Conservation (phyloP, 2,888 invertebrate genomes). For the Litoditis marina region DNA sequence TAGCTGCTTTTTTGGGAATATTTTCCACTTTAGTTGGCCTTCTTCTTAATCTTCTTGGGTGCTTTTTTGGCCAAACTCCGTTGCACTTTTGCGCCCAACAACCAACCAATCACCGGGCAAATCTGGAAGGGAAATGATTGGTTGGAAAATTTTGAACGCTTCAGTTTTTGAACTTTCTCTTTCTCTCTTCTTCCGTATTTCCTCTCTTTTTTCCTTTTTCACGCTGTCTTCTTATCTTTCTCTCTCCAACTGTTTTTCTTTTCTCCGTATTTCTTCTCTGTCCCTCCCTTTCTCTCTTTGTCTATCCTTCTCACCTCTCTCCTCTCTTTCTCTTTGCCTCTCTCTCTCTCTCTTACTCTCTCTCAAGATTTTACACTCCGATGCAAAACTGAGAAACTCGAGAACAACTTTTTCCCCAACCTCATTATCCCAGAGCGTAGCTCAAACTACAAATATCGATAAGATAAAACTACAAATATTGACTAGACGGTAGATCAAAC, state of each 20-base stretch:
- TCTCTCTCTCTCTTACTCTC: too few relatives aligned
- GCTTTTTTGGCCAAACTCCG: not conserved
- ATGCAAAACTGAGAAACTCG: not conserved
- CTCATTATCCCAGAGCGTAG: too few relatives aligned
- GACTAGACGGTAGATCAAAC: too few relatives aligned
- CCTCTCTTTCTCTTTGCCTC: too few relatives aligned
- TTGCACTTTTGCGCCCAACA: constrained; percentile 1
- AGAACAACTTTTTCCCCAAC: too few relatives aligned
- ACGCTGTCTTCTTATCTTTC: not conserved
- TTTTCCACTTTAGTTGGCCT: constrained; percentile 1
- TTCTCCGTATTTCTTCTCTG: not conserved
- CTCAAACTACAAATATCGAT: too few relatives aligned
- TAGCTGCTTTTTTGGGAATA: too few relatives aligned
- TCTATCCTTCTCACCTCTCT: too few relatives aligned
- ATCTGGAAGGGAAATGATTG: not conserved
- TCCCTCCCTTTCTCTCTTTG: constrained; percentile 6
- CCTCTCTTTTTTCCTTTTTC: not conserved
- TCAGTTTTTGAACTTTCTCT: not conserved
- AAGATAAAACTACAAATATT: too few relatives aligned
- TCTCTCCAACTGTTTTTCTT: not conserved
- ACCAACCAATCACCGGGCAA: constrained; percentile 6
- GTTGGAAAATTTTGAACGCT: too few relatives aligned
- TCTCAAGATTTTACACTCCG: not conserved
- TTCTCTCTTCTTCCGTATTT: not conserved
- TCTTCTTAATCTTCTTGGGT: not conserved